A percentile compares a stretch with the other conserved stretches of the same genome.
phyloP scores from a whole-genome alignment of 1,140 invertebrate genomes.

The Caenorhabditis inopinata region DNA sequence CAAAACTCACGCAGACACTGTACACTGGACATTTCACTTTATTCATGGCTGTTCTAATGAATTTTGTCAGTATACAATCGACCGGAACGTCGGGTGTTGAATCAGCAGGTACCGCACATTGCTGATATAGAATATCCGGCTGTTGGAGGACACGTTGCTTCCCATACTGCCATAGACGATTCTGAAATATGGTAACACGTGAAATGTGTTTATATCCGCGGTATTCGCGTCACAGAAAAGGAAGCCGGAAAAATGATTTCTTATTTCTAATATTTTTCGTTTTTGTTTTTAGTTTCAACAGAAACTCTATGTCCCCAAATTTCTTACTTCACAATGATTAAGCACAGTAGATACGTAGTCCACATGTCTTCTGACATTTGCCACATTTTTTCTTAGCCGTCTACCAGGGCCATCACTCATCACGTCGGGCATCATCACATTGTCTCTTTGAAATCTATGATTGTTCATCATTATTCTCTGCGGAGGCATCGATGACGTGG shows the following conservation, averaged over 20 bases:
- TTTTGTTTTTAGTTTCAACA: no score
- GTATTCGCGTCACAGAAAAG: no score
- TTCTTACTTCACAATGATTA: constrained; percentile 47
- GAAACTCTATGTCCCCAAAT: no score
- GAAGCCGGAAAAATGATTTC: background rate
- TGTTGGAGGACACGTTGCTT: constrained; percentile 30
- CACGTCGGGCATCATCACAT: constrained; percentile 12
- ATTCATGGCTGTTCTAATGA: constrained; percentile 97
- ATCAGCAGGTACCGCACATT: constrained; percentile 56
- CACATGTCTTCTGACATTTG: constrained; percentile 51
- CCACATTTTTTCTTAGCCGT: constrained; percentile 50
- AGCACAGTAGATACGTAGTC: constrained; percentile 51
- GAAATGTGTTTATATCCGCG: background rate
- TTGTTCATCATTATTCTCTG: background rate
- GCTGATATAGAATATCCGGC: constrained; percentile 39
- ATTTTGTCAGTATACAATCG: constrained; percentile 90
- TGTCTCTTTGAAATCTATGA: background rate
- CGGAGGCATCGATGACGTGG: background rate
- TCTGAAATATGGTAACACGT: background rate
- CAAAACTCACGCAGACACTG: constrained; percentile 78
- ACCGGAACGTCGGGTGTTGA: constrained; percentile 81
- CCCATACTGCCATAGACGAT: constrained; percentile 39
- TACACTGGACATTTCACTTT: constrained; percentile 99
- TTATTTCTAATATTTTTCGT: background rate
- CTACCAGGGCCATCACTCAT: constrained; percentile 45